These are phyloP conservation scores for Schizopygopsis malacanthus DNA, from an alignment of 2,797 vertebrate species.

Conservation along the genomic window DNA sequence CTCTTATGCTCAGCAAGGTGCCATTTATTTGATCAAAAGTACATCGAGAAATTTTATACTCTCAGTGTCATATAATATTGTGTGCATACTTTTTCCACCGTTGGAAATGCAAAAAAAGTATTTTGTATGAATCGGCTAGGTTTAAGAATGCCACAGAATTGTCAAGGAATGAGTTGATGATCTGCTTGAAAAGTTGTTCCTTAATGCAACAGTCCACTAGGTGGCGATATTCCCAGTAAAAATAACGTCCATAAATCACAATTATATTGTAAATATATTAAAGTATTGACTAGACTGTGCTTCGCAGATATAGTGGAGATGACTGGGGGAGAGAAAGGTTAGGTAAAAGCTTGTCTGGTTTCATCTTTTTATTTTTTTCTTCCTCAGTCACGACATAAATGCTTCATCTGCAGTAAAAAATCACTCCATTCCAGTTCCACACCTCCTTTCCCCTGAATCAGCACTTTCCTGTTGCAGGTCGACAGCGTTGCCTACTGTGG, in stretches of 20 bases:
- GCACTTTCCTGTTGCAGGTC: conserved; percentile 19
- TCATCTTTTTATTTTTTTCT: neutral
- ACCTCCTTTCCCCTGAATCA: conserved; percentile 16
- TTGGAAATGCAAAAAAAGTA: neutral
- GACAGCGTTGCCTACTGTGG: neutral
- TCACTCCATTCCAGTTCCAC: neutral
- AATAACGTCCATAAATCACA: neutral
- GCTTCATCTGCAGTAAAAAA: conserved; percentile 25
- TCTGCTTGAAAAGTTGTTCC: neutral
- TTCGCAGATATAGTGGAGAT: neutral
- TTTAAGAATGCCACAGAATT: neutral
- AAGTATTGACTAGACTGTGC: neutral
- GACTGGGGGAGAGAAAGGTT: neutral
- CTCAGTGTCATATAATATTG: neutral
- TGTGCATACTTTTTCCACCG: neutral
- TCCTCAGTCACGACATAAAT: neutral
- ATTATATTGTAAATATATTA: neutral
- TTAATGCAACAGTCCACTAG: neutral
- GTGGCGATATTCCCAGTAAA: conserved; percentile 2
- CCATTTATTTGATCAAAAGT: neutral
- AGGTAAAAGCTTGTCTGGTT: neutral
- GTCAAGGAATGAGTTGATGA: neutral
- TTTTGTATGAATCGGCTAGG: neutral
- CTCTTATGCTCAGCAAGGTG: neutral
- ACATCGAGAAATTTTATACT: neutral